Percentiles rank a stretch among this genome's conserved stretches.
Conservation (phyloP, 2,888 invertebrate species). For the Patella caerulea region DNA sequence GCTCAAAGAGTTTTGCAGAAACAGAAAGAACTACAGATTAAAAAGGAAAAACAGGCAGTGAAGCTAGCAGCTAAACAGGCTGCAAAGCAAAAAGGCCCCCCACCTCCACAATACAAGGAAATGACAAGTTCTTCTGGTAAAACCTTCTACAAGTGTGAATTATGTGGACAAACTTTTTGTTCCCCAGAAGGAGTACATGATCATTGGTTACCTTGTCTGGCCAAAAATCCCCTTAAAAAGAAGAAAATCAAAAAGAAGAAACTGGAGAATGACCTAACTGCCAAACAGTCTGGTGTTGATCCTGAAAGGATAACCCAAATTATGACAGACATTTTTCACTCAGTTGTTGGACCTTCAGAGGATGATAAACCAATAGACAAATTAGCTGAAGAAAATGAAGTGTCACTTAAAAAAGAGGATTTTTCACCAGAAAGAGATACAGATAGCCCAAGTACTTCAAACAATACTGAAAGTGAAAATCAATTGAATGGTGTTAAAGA, state of each 20-base stretch:
- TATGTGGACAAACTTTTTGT: conserved; percentile 38
- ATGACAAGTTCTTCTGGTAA: conserved; percentile 37
- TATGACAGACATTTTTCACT: not conserved
- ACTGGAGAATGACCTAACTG: not conserved
- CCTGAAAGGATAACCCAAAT: not conserved
- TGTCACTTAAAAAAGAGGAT: not conserved
- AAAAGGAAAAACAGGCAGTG: not conserved
- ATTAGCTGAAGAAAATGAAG: not conserved
- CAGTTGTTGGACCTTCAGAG: not conserved
- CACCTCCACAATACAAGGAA: conserved; percentile 31
- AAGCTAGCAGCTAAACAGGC: not conserved
- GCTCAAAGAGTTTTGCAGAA: conserved; percentile 1
- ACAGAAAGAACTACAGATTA: not conserved
- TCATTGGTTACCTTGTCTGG: conserved; percentile 27
- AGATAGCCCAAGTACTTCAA: not conserved
- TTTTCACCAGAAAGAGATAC: not conserved
- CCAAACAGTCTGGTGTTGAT: too few relatives aligned
- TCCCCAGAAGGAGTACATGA: conserved; percentile 32
- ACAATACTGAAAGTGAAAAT: not conserved
- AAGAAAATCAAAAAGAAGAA: not conserved
- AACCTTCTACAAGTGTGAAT: conserved; percentile 35
- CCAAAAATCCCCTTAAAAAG: not conserved
- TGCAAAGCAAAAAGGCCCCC: not conserved
- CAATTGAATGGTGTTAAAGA: not conserved
- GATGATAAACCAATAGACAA: not conserved